Conservation (phyloP, 2,113 vertebrate species). For the Ochotona curzoniae region DNA sequence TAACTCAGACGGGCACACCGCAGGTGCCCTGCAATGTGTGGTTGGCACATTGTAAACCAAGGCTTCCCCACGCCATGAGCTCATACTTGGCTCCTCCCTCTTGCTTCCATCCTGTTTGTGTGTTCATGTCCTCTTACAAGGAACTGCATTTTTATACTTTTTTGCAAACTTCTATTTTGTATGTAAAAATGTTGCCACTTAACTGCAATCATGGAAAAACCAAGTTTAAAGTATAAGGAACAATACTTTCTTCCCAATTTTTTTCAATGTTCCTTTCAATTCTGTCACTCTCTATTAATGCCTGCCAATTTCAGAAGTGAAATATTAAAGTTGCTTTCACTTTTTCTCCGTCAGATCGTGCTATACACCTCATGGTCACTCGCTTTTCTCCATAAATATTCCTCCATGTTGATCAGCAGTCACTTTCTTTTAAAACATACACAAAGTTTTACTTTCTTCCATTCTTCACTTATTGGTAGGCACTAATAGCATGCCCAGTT, state of each 20-base stretch:
- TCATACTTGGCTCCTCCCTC: neutral
- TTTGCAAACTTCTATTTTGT: neutral
- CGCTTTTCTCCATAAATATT: neutral
- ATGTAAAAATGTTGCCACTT: neutral
- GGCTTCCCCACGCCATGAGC: neutral
- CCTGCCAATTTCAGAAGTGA: neutral
- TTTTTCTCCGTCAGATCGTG: neutral
- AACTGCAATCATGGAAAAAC: neutral
- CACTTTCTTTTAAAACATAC: neutral
- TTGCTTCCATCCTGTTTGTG: neutral
- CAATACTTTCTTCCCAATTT: neutral
- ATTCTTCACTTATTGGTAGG: neutral
- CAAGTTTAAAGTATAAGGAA: neutral
- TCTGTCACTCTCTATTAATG: neutral
- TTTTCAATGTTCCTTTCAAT: neutral
- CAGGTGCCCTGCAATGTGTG: no score
- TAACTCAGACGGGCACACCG: accelerated
- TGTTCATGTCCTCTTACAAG: neutral
- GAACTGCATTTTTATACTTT: neutral
- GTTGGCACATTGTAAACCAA: neutral
- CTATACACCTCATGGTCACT: neutral
- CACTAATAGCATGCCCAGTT: neutral
- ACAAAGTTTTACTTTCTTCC: neutral
- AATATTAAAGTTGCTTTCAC: neutral
- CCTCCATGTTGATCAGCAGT: neutral